These are phyloP conservation scores for Hypotaenidia philippensis DNA, from an alignment of 2,797 vertebrate genomes.

Conservation along the genomic window DNA sequence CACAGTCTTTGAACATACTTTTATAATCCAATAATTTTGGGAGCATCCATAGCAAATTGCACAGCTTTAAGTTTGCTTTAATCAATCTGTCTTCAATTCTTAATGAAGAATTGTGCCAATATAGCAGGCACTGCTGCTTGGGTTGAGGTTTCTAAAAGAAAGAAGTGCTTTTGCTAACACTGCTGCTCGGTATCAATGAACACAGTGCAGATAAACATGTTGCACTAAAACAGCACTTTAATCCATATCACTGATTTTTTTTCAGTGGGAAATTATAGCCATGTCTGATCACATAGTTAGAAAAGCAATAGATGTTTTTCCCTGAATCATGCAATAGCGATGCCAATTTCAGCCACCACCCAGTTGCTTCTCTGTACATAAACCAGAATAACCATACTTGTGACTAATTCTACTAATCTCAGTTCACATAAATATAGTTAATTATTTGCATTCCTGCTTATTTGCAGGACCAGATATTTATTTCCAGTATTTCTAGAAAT, in stretches of 20 bases:
- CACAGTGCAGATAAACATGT: background rate
- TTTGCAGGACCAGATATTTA: background rate
- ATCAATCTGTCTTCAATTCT: background rate
- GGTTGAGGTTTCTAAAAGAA: background rate
- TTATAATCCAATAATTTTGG: background rate
- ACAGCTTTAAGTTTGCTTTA: background rate
- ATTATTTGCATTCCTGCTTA: background rate
- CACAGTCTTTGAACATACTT: background rate
- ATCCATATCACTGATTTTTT: background rate
- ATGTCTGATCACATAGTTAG: background rate
- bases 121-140: background rate
- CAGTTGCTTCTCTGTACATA: background rate
- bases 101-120: background rate
- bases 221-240: background rate
- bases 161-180: rapidly evolving
- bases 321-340: background rate
- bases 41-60: background rate
- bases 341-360: background rate
- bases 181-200: background rate
- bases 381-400: background rate
- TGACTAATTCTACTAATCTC: background rate
- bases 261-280: background rate
- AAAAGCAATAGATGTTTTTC: background rate
- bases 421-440: background rate
- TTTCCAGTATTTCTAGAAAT: background rate